Conservation (phyloP, 2,113 vertebrate species). For the Peromyscus polionotus region DNA sequence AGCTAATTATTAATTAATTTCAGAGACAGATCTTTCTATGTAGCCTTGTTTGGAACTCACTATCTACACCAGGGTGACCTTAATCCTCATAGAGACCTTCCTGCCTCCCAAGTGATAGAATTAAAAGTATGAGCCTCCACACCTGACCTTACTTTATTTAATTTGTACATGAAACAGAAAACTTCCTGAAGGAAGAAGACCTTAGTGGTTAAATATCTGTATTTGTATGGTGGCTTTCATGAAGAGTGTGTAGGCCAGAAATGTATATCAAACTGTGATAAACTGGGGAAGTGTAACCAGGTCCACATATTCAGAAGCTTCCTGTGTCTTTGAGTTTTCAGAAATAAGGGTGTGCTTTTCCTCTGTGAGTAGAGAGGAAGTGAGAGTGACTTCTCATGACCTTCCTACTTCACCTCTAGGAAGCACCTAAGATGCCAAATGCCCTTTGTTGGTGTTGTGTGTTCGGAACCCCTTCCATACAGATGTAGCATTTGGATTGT, state of each 20-base stretch:
- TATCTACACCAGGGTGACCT: not conserved
- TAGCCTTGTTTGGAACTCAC: not conserved
- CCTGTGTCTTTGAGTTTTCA: not conserved
- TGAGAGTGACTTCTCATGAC: not conserved
- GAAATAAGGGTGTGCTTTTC: not conserved
- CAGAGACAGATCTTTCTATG: not conserved
- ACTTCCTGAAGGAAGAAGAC: no score
- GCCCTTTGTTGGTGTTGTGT: not conserved
- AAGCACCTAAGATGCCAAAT: not conserved
- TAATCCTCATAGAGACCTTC: not conserved
- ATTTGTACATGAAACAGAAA: no score
- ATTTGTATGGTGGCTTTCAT: not conserved
- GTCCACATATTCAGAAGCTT: not conserved
- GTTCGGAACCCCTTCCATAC: not conserved
- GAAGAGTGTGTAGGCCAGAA: not conserved
- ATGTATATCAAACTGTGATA: not conserved
- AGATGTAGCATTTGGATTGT: not conserved
- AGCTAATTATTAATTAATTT: not conserved
- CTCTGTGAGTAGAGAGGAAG: not conserved
- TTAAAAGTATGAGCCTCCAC: not conserved
- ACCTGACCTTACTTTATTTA: no score
- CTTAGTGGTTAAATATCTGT: not conserved
- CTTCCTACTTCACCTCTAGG: not conserved
- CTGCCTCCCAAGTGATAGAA: not conserved
- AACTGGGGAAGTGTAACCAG: not conserved